These are phyloP conservation scores for Himalopsyche tibetana DNA, from an alignment of 2,888 invertebrate genomes.

Conservation along the genomic window DNA sequence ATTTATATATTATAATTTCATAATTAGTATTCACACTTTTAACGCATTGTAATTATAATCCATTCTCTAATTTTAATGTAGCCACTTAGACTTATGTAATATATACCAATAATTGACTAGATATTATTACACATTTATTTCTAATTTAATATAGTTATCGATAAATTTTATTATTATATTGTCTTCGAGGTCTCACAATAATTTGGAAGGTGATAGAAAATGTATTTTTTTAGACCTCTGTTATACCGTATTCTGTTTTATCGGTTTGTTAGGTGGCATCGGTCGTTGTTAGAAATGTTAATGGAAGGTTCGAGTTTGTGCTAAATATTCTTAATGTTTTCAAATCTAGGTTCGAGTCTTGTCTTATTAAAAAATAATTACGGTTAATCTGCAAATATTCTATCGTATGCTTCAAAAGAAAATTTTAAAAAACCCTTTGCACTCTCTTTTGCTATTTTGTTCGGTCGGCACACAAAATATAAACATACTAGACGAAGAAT, in stretches of 20 bases:
- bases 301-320: background rate
- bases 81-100: slow-evolving; percentile 22
- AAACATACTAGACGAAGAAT: too few relatives aligned
- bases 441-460: too few relatives aligned
- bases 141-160: slow-evolving; percentile 4
- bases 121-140: slow-evolving; percentile 13
- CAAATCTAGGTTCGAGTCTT: background rate
- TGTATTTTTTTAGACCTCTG: slow-evolving; percentile 27
- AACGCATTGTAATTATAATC: slow-evolving; percentile 24
- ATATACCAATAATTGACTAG: slow-evolving; percentile 42
- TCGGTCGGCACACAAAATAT: too few relatives aligned
- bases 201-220: background rate
- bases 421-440: background rate
- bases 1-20: slow-evolving; percentile 4
- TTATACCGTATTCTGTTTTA: background rate
- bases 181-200: slow-evolving; percentile 25
- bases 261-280: slow-evolving; percentile 12
- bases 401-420: background rate
- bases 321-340: background rate
- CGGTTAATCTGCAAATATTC: background rate
- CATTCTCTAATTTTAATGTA: slow-evolving; percentile 35
- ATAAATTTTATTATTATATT: slow-evolving; percentile 22
- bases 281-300: background rate
- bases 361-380: background rate
- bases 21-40: background rate